phyloP scores from a whole-genome alignment of 1,140 invertebrate species.

The Habropoda laboriosa region DNA sequence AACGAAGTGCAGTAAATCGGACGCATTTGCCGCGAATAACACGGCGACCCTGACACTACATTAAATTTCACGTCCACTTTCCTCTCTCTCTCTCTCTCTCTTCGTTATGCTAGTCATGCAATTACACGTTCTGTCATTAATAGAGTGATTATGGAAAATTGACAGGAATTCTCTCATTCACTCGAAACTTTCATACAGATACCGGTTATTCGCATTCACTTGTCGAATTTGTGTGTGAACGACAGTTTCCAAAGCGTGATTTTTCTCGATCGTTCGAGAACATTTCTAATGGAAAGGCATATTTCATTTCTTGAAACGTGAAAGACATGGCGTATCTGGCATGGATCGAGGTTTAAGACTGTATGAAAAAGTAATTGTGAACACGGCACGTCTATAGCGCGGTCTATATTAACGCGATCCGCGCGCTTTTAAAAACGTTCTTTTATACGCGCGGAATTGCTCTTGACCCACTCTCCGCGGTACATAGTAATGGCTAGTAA shows the following conservation, averaged over 20 bases:
- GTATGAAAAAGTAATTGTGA: slow-evolving; percentile 18
- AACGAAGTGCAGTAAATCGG: slow-evolving; percentile 58
- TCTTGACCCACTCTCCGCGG: slow-evolving; percentile 45
- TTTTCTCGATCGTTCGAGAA: not conserved
- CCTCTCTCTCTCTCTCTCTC: not conserved
- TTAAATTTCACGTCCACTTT: slow-evolving; percentile 25
- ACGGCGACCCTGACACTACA: slow-evolving; percentile 41
- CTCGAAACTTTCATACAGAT: too few relatives aligned
- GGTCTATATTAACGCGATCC: slow-evolving; percentile 21
- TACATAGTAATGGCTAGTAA: slow-evolving; percentile 19
- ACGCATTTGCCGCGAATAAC: slow-evolving; percentile 37
- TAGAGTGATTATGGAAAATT: slow-evolving; percentile 7
- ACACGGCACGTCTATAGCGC: not conserved
- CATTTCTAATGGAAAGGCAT: slow-evolving; percentile 6
- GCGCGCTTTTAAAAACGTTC: slow-evolving; percentile 33
- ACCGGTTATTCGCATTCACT: not conserved
- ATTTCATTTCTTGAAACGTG: slow-evolving; percentile 2
- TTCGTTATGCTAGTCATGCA: too few relatives aligned
- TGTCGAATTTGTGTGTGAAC: not conserved
- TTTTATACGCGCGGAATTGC: slow-evolving; percentile 32
- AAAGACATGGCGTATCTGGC: not conserved
- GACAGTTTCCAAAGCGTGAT: not conserved
- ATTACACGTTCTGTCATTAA: not conserved
- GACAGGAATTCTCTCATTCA: not conserved
- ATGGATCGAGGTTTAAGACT: slow-evolving; percentile 2